phyloP scores from a whole-genome alignment of 1,140 invertebrate genomes.

The Papilio helenus region DNA sequence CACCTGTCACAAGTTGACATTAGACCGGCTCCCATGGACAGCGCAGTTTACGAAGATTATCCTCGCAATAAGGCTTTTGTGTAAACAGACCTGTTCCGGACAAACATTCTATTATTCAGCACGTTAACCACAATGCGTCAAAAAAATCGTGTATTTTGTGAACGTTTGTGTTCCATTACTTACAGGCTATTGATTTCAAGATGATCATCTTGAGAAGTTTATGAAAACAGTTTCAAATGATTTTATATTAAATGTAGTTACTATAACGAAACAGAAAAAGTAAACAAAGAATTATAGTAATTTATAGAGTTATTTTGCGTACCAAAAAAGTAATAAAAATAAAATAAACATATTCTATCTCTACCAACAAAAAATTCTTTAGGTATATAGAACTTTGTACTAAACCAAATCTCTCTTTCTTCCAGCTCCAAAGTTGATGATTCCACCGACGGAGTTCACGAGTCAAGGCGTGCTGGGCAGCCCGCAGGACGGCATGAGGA shows the following conservation, averaged over 20 bases:
- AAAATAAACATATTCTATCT: too few species aligned
- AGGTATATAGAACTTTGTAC: background rate
- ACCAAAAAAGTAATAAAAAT: too few species aligned
- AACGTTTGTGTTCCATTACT: slow-evolving; percentile 25
- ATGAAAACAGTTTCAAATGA: background rate
- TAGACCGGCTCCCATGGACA: slow-evolving; percentile 58
- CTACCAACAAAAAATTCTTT: background rate
- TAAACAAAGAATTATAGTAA: too few species aligned
- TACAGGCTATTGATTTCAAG: background rate
- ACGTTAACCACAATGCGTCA: background rate
- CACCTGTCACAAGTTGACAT: slow-evolving; percentile 69
- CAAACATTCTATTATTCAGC: slow-evolving; percentile 45
- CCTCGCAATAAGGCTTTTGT: slow-evolving; percentile 53
- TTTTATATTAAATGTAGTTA: too few species aligned
- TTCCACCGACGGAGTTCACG: slow-evolving; percentile 78
- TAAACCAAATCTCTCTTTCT: slow-evolving; percentile 57
- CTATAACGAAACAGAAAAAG: too few species aligned
- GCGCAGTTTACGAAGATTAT: slow-evolving; percentile 53
- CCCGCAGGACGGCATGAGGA: slow-evolving; percentile 73
- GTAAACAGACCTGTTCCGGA: slow-evolving; percentile 59
- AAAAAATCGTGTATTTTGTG: background rate
- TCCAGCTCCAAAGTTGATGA: slow-evolving; percentile 88
- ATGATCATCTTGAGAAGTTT: background rate
- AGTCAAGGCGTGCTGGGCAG: slow-evolving; percentile 70
- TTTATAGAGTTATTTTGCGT: too few species aligned